These are phyloP conservation scores for Chorisops tibialis DNA, from an alignment of 2,888 invertebrate species.

Conservation along the genomic window DNA sequence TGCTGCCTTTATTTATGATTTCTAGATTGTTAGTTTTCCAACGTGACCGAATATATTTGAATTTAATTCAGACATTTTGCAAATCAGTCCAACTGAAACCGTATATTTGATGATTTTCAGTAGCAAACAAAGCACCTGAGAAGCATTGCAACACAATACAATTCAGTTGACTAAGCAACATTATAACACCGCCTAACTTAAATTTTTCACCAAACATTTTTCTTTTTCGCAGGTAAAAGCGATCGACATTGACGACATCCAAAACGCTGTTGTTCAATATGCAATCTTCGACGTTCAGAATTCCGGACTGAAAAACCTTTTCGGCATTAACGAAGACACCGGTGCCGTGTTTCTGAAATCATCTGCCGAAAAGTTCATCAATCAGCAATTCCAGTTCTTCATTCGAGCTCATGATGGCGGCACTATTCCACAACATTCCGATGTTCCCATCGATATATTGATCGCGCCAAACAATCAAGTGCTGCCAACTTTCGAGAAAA, in stretches of 20 bases:
- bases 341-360: constrained; percentile 70
- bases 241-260: constrained; percentile 73
- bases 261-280: constrained; percentile 69
- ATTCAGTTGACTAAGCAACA: no score
- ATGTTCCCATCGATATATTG: constrained; percentile 77
- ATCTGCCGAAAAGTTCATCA: constrained; percentile 60
- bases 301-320: constrained; percentile 63
- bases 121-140: no score
- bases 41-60: no score
- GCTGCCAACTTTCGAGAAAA: constrained; percentile 72
- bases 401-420: constrained; percentile 84
- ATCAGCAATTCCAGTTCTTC: constrained; percentile 81
- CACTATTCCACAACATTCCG: constrained; percentile 68
- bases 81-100: no score
- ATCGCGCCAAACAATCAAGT: constrained; percentile 67
- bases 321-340: constrained; percentile 69
- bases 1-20: no score
- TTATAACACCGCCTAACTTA: no score
- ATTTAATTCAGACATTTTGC: no score
- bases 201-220: no score
- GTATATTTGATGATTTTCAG: no score
- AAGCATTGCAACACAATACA: no score
- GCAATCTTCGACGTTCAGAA: constrained; percentile 70
- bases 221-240: constrained; percentile 59
- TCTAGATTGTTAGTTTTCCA: no score